Evolutionary conservation across 2,113 vertebrate genomes (phyloP).

Genomic region (Muscicapa adusta): DNA sequence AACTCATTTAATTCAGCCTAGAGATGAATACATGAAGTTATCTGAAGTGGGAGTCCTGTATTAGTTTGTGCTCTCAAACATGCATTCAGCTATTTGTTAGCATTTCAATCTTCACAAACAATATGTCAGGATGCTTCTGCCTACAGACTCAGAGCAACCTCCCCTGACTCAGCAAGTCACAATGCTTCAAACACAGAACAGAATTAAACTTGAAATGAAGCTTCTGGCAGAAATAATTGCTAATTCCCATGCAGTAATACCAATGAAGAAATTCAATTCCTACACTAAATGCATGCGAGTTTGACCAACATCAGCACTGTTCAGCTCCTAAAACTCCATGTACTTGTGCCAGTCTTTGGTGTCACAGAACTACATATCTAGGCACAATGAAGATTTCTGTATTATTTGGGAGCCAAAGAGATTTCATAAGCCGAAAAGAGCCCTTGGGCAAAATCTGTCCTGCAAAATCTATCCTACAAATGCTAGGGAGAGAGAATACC

Average conservation of each 20-base stretch:
- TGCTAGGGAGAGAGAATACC: not conserved
- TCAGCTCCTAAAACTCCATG: not conserved
- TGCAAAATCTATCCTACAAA: not conserved
- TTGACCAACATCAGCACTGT: not conserved
- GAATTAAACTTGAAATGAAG: not conserved
- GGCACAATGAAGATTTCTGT: not conserved
- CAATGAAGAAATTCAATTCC: not conserved
- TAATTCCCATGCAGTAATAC: not conserved
- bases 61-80: not conserved
- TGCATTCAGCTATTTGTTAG: not conserved
- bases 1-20: constrained; percentile 92
- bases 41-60: not conserved
- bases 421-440: not conserved
- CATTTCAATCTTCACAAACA: not conserved
- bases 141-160: not conserved
- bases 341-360: not conserved
- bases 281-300: not conserved
- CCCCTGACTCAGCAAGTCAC: not conserved
- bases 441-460: not conserved
- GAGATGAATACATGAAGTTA: not conserved
- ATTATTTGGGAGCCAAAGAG: not conserved
- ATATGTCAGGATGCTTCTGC: not conserved
- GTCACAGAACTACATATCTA: not conserved
- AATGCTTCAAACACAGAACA: not conserved
- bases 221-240: not conserved